phyloP scores from a whole-genome alignment of 2,888 invertebrate genomes.

The Drosophila buzzatii region DNA sequence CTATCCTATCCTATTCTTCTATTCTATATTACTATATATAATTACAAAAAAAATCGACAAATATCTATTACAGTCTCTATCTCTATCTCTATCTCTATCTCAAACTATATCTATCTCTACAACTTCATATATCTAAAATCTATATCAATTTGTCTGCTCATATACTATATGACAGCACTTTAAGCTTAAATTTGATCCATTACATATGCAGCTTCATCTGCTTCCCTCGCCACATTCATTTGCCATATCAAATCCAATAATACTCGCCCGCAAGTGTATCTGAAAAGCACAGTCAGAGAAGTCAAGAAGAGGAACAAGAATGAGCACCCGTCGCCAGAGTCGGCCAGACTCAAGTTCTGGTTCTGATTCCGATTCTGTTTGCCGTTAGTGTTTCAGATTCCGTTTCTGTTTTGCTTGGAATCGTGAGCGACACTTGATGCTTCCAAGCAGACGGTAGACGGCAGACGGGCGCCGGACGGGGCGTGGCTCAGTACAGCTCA shows the following conservation, averaged over 20 bases:
- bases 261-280: not conserved
- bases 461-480: conserved; percentile 2
- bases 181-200: too few species aligned
- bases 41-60: too few species aligned
- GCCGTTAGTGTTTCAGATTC: conserved; percentile 23
- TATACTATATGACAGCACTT: not conserved
- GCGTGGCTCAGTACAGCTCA: conserved; percentile 14
- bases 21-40: too few species aligned
- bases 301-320: conserved; percentile 21
- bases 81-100: not conserved
- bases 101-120: not conserved
- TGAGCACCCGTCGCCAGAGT: conserved; percentile 12
- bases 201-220: not conserved
- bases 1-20: too few species aligned
- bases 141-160: not conserved
- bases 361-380: not conserved
- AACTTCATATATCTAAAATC: not conserved
- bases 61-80: not conserved
- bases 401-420: conserved; percentile 33
- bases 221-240: not conserved
- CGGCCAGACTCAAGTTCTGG: conserved; percentile 22
- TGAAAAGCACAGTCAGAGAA: conserved; percentile 10
- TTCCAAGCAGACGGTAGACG: conserved; percentile 15
- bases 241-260: not conserved
- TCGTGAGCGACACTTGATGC: conserved; percentile 52